Conservation (phyloP, 2,888 invertebrate species). For the Diploptera punctata region DNA sequence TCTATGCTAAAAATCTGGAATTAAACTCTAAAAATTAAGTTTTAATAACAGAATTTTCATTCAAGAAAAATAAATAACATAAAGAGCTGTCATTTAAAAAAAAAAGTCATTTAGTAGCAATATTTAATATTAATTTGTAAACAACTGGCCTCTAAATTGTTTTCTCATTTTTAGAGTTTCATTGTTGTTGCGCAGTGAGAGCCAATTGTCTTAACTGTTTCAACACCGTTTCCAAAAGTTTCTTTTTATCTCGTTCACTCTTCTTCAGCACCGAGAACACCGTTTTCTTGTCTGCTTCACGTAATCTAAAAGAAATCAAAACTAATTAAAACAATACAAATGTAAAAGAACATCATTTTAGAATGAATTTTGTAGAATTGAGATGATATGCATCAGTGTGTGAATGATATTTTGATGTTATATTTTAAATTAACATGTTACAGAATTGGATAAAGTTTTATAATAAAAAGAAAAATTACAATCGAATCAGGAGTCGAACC, state of each 20-base stretch:
- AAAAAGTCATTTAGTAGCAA: too few species aligned
- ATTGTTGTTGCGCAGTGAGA: constrained; percentile 56
- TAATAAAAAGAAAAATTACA: too few species aligned
- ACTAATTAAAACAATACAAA: neutral
- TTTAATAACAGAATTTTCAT: too few species aligned
- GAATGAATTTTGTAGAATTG: neutral
- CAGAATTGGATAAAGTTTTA: too few species aligned
- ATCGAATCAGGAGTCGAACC: too few species aligned
- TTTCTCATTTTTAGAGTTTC: neutral
- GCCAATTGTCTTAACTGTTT: constrained; percentile 90
- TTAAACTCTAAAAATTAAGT: too few species aligned
- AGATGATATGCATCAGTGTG: neutral
- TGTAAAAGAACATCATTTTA: neutral
- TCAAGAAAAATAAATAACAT: too few species aligned
- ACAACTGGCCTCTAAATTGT: too few species aligned
- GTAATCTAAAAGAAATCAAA: constrained; percentile 64
- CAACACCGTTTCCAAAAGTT: constrained; percentile 92
- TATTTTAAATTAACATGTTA: too few species aligned
- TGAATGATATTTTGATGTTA: neutral
- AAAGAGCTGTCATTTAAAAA: too few species aligned
- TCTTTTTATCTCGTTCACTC: constrained; percentile 94
- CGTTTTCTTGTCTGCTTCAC: constrained; percentile 94
- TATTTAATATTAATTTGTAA: too few species aligned
- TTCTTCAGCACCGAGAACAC: constrained; percentile 95
- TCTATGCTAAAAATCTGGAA: too few species aligned